These are phyloP conservation scores for Odontophorus gujanensis DNA, from an alignment of 2,113 vertebrate species.

Conservation along the genomic window DNA sequence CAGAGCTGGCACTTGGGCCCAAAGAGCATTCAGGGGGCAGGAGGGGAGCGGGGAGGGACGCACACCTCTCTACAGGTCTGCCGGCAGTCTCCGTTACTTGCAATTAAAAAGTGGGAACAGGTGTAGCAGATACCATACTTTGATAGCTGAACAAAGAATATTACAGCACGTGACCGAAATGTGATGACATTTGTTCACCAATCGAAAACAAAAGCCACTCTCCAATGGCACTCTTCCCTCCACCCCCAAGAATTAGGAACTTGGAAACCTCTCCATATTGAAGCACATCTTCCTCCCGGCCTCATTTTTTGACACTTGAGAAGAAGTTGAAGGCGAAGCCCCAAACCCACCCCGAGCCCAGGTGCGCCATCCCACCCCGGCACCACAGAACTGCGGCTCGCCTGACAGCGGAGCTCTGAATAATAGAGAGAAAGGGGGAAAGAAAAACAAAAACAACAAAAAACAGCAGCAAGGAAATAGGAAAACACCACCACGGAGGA, in stretches of 20 bases:
- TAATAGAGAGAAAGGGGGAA: conserved; percentile 56
- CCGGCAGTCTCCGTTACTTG: conserved; percentile 49
- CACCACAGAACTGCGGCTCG: conserved; percentile 63
- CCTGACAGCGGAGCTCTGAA: conserved; percentile 60
- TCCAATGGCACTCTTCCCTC: conserved; percentile 70
- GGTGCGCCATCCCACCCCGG: conserved; percentile 46
- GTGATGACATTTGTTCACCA: conserved; percentile 81
- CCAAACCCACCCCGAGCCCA: conserved; percentile 48
- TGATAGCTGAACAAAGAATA: conserved; percentile 82
- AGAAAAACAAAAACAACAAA: not conserved
- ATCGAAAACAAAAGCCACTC: conserved; percentile 81
- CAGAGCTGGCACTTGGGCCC: conserved; percentile 74
- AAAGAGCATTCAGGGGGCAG: conserved; percentile 43
- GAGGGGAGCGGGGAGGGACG: not conserved
- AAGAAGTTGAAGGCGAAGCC: conserved; percentile 62
- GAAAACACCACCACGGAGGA: conserved; percentile 21
- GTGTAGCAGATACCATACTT: conserved; percentile 73
- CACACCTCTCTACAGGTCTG: not conserved
- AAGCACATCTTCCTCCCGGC: conserved; percentile 71
- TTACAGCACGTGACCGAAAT: conserved; percentile 79
- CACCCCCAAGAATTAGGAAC: conserved; percentile 79
- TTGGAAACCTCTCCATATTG: conserved; percentile 77
- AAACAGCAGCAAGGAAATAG: not conserved
- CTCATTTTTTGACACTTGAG: conserved; percentile 73
- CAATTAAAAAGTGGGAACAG: conserved; percentile 71